Conservation (phyloP, 1,140 invertebrate genomes). For the Mactra quadrangularis region DNA sequence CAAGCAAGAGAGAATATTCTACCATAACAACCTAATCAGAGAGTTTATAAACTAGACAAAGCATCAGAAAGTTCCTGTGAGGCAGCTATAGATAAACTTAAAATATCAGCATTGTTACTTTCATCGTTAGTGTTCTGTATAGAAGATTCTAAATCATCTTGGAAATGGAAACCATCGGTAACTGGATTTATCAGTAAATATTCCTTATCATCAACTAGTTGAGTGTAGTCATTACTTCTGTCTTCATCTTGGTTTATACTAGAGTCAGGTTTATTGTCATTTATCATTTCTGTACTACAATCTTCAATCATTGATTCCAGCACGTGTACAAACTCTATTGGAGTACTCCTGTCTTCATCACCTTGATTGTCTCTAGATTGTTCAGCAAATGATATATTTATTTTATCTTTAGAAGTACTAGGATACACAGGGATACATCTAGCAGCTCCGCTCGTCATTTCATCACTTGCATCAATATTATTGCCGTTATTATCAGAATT, state of each 20-base stretch:
- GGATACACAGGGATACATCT: constrained; percentile 16
- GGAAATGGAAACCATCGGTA: constrained; percentile 19
- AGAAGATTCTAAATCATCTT: constrained; percentile 23
- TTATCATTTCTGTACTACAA: background rate
- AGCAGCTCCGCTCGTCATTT: background rate
- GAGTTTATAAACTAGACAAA: constrained; percentile 20
- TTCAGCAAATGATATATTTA: constrained; percentile 17
- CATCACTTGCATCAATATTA: background rate
- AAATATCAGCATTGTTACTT: background rate
- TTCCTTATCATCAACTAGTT: constrained; percentile 26
- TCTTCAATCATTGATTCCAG: constrained; percentile 27
- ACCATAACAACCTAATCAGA: too few relatives aligned
- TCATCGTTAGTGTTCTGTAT: background rate
- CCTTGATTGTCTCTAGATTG: background rate
- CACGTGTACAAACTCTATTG: constrained; percentile 10
- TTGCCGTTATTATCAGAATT: background rate
- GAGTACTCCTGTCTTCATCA: background rate
- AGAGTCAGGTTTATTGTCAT: background rate
- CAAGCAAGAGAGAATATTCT: too few relatives aligned
- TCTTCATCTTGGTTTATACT: constrained; percentile 33
- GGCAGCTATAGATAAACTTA: constrained; percentile 27
- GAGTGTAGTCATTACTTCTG: constrained; percentile 26
- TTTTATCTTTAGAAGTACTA: background rate
- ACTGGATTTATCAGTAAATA: constrained; percentile 33
- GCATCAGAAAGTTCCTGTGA: constrained; percentile 45